These are phyloP conservation scores for Propithecus coquereli DNA, from an alignment of 2,113 vertebrate genomes.

Conservation along the genomic window DNA sequence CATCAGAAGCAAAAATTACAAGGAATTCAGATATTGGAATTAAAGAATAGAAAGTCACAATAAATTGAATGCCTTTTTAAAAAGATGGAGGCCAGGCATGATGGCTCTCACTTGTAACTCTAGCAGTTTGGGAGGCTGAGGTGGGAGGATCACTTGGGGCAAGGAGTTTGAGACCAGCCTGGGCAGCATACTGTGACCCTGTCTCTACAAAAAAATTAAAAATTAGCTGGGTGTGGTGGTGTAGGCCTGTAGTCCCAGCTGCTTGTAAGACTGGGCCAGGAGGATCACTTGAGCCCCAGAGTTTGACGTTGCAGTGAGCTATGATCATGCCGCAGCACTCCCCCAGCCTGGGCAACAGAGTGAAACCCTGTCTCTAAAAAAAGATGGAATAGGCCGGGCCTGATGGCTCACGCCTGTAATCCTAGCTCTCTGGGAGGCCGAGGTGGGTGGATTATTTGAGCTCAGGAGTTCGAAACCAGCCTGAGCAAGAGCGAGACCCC, in stretches of 20 bases:
- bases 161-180: not conserved
- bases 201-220: not conserved
- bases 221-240: not conserved
- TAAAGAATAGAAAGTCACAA: not conserved
- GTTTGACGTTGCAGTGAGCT: not conserved
- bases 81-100: not conserved
- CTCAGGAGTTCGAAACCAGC: too few relatives aligned
- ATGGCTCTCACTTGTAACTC: not conserved
- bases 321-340: not conserved
- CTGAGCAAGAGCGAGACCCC: too few relatives aligned
- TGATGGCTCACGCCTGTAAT: too few relatives aligned
- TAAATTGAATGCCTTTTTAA: conserved; percentile 8
- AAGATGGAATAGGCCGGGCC: not conserved
- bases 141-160: not conserved
- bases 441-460: too few relatives aligned
- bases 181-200: not conserved
- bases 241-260: not conserved
- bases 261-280: not conserved
- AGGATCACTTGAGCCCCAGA: not conserved
- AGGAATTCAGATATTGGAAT: conserved; percentile 14
- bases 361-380: not conserved
- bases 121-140: not conserved
- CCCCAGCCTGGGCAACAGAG: not conserved
- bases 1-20: not conserved
- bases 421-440: too few relatives aligned